Base-by-base conservation (phyloP, 2,888 invertebrate species). In the Palloptera scutellata region DNA sequence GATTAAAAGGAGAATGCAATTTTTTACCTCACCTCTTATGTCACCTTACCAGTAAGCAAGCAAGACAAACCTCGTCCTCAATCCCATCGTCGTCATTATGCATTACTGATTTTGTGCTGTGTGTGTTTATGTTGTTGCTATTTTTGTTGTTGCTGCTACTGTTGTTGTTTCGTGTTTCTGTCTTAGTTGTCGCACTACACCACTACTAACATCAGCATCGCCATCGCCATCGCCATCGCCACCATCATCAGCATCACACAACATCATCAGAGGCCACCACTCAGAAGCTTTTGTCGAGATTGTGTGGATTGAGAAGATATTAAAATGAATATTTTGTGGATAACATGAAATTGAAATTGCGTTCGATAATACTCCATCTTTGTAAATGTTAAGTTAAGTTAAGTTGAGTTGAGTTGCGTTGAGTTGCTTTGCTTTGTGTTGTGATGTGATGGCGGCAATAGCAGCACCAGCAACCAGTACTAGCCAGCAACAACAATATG, bases 271-370 rank as follows among this genome's bases (percentile, higher is more conserved):
- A 48, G 60, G 55, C 55, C 51, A 61, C 61, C 63, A 72, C 72
- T 74, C 74, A 75, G 75, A 72, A 73, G 72, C 74, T 64, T 71
- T 66, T 67, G 68, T 61, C 70, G 71, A 70, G 73, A 73, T 76
- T 75, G 72, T 54, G 30, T 70, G 80, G 80, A 81, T 81, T 81
- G 79, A 81, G 74, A 76, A 79, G 81, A 81, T 81, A 81, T 80
- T 80, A 81, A 81, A 81, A 77, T 80, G 79, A 81, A 80, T 81
- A 80, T 81, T 79, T 79, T 77, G 77, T 74, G 78, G 79, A 80
- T 80, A 79, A 80, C 80, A 79, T 77, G 77, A 61, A 78, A 73
- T 76, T 76, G 76, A 79, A 80, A 78, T 76, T 79, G 76, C 79
- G 73, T 76, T 75, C 74, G 60, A 66, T n/a, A n/a, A n/a, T 68